These are phyloP conservation scores for Channallabes apus DNA, from an alignment of 2,797 vertebrate genomes.

Conservation along the genomic window DNA sequence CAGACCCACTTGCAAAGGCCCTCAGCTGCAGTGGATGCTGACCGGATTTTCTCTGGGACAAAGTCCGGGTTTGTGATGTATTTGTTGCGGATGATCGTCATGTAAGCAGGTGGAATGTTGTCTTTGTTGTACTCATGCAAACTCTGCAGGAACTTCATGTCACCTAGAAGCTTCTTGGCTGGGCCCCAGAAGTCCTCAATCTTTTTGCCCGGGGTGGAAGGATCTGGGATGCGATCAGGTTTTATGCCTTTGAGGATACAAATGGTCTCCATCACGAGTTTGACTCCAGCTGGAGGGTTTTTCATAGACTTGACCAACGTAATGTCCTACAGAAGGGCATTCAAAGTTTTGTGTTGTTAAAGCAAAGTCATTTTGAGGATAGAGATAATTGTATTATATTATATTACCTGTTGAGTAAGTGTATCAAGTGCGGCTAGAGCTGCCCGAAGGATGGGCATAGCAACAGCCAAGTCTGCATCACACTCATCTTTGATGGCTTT, in stretches of 20 bases:
- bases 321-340: conserved; percentile 78
- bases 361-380: no score
- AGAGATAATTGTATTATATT: no score
- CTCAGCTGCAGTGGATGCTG: conserved; percentile 87
- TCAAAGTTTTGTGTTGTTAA: no score
- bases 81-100: conserved; percentile 82
- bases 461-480: conserved; percentile 80
- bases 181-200: conserved; percentile 91
- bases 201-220: conserved; percentile 83
- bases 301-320: conserved; percentile 93
- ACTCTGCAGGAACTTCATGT: conserved; percentile 88
- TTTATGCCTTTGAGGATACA: conserved; percentile 93
- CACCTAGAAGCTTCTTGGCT: conserved; percentile 87
- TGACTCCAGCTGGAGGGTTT: conserved; percentile 71
- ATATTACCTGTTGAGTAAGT: conserved; percentile 84
- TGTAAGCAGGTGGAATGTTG: conserved; percentile 80
- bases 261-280: conserved; percentile 86
- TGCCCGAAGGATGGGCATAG: conserved; percentile 82
- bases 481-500: conserved; percentile 82
- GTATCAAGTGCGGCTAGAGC: conserved; percentile 84
- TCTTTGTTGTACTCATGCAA: conserved; percentile 91
- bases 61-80: conserved; percentile 92
- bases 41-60: conserved; percentile 88
- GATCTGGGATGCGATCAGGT: conserved; percentile 85
- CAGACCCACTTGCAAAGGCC: conserved; percentile 91